Conservation (phyloP, 2,797 vertebrate genomes). For the Carduelis carduelis region DNA sequence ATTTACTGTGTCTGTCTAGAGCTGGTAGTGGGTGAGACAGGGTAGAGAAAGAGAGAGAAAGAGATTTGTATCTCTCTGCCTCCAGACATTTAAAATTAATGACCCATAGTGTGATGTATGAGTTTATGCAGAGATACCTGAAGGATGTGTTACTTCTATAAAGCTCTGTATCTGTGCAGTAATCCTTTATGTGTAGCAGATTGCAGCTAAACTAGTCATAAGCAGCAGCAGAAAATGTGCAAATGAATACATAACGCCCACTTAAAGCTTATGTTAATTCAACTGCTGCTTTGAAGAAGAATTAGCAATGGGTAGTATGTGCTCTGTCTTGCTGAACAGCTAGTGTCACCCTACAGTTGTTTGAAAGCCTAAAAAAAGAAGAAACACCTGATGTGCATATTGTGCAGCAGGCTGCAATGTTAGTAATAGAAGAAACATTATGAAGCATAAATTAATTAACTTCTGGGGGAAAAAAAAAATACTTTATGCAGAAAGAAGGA, state of each 20-base stretch:
- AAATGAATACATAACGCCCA: slow-evolving; percentile 15
- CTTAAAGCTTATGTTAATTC: slow-evolving; percentile 5
- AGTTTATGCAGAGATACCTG: background rate
- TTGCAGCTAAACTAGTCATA: slow-evolving; percentile 1
- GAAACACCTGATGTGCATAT: background rate
- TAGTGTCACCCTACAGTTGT: background rate
- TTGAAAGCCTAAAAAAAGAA: background rate
- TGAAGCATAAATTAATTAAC: background rate
- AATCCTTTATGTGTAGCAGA: background rate
- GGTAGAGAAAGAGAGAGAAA: background rate
- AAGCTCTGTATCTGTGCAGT: background rate
- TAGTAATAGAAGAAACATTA: background rate
- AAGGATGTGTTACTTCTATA: background rate
- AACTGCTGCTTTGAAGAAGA: slow-evolving; percentile 3
- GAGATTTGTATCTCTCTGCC: background rate
- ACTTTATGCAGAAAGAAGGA: background rate
- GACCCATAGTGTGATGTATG: background rate
- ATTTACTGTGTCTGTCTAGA: background rate
- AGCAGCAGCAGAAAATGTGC: slow-evolving; percentile 35
- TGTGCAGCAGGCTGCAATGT: background rate
- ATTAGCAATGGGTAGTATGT: background rate
- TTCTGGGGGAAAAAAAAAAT: background rate
- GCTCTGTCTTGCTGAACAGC: background rate
- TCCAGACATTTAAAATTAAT: background rate
- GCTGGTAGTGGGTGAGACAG: background rate